Evolutionary conservation across 2,888 invertebrate species (phyloP).

Genomic region (Cybosia mesomella): DNA sequence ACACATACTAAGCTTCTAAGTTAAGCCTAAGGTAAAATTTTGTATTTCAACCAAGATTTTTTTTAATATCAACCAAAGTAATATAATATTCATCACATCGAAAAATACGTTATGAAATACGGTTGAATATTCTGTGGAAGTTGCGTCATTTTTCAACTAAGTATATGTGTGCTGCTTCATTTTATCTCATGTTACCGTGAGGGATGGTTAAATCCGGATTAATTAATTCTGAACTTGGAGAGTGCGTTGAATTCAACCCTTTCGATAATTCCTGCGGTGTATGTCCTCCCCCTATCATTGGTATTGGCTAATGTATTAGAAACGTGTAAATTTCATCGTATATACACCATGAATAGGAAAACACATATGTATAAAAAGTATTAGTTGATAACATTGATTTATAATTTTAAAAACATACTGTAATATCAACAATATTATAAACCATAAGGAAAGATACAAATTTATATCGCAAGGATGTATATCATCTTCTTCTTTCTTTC

Average conservation of each 20-base stretch:
- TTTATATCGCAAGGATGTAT: too few relatives aligned
- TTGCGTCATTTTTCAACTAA: constrained; percentile 20
- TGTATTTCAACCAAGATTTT: constrained; percentile 21
- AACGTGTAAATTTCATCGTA: constrained; percentile 11
- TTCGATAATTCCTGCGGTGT: constrained; percentile 54
- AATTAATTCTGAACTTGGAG: constrained; percentile 73
- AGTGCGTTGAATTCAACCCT: constrained; percentile 65
- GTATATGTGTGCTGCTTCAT: constrained; percentile 48
- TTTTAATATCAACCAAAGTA: constrained; percentile 11
- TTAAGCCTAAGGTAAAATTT: neutral
- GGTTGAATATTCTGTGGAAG: constrained; percentile 14
- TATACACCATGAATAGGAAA: neutral
- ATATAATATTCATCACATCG: constrained; percentile 10
- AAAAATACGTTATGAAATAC: constrained; percentile 12
- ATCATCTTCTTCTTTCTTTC: too few relatives aligned
- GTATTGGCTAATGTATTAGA: constrained; percentile 25
- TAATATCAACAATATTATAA: too few relatives aligned
- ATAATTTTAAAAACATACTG: too few relatives aligned
- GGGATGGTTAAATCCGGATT: constrained; percentile 70
- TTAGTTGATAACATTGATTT: too few relatives aligned
- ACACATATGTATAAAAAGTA: neutral
- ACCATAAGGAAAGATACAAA: too few relatives aligned
- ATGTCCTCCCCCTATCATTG: constrained; percentile 53
- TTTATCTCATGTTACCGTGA: constrained; percentile 70
- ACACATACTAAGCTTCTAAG: neutral